phyloP scores from a whole-genome alignment of 1,140 invertebrate genomes.

The Drosophila lacteicornis region DNA sequence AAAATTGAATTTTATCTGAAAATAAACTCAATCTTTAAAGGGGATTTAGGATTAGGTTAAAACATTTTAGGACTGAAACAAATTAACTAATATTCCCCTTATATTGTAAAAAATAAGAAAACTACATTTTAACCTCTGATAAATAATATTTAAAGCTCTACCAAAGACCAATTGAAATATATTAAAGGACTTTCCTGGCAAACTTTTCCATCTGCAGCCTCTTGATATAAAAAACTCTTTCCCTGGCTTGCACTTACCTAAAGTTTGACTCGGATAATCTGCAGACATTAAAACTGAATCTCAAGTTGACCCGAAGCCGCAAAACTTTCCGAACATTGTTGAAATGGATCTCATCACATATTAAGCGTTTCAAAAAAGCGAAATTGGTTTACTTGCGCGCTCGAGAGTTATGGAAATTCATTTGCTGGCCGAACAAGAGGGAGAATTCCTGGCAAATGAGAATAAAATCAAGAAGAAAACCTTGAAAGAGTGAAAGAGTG shows the following conservation, averaged over 20 bases:
- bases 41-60: not conserved
- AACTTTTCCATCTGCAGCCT: slow-evolving; percentile 25
- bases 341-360: slow-evolving; percentile 44
- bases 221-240: slow-evolving; percentile 24
- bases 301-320: slow-evolving; percentile 28
- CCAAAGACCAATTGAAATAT: not conserved
- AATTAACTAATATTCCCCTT: too few species aligned
- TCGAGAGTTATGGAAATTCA: slow-evolving; percentile 68
- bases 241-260: not conserved
- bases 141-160: too few species aligned
- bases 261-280: slow-evolving; percentile 15
- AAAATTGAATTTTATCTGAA: too few species aligned
- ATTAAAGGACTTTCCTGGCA: not conserved
- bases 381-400: slow-evolving; percentile 43
- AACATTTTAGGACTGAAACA: not conserved
- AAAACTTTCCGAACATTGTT: slow-evolving; percentile 39
- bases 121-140: not conserved
- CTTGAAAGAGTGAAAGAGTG: slow-evolving; percentile 10
- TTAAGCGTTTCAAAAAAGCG: slow-evolving; percentile 30
- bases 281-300: slow-evolving; percentile 14
- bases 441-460: slow-evolving; percentile 56
- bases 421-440: slow-evolving; percentile 55
- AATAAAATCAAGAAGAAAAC: slow-evolving; percentile 36
- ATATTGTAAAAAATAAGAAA: not conserved
- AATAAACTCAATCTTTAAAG: too few species aligned